phyloP scores from a whole-genome alignment of 2,113 vertebrate genomes.

The Tragelaphus scriptus region DNA sequence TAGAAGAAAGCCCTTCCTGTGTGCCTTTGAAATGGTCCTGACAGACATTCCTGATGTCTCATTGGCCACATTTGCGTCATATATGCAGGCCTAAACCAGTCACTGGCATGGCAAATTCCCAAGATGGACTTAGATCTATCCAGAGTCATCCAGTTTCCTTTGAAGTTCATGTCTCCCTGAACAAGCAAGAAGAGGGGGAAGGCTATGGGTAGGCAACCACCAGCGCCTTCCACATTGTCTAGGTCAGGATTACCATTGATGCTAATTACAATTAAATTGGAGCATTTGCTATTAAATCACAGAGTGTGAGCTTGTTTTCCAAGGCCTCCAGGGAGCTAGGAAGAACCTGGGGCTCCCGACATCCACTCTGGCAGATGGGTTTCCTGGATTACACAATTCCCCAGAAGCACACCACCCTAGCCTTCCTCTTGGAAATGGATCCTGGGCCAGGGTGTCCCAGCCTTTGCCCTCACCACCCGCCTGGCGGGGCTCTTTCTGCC shows the following conservation, averaged over 20 bases:
- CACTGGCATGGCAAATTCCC: background rate
- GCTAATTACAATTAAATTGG: background rate
- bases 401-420: background rate
- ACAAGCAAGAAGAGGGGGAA: background rate
- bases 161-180: background rate
- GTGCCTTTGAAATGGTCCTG: background rate
- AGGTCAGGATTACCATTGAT: background rate
- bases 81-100: background rate
- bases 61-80: background rate
- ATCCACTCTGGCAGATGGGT: background rate
- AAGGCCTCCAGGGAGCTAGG: background rate
- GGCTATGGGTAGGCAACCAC: background rate
- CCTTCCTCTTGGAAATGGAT: background rate
- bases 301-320: background rate
- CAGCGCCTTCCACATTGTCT: background rate
- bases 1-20: background rate
- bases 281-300: background rate
- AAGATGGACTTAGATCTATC: background rate
- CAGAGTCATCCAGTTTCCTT: background rate
- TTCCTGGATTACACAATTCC: constrained; percentile 2
- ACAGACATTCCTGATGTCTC: background rate
- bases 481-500: background rate
- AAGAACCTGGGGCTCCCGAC: background rate
- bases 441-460: background rate
- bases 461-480: background rate